A percentile compares a stretch with the other conserved stretches of the same genome.
These are phyloP conservation scores for Vanessa atalanta DNA, from an alignment of 1,140 invertebrate genomes.

Conservation along the genomic window DNA sequence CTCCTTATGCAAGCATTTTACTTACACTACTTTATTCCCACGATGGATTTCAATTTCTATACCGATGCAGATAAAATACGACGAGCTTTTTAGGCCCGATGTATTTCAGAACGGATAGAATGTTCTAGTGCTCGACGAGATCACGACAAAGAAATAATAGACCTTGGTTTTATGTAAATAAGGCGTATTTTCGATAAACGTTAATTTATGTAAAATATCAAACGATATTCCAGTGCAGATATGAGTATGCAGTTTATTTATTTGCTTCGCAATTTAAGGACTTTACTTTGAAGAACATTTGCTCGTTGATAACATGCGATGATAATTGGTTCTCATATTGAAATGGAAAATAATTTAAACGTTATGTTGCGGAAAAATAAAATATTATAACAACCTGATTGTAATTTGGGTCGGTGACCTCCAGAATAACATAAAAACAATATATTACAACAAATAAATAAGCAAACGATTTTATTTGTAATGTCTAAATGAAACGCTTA, in stretches of 20 bases:
- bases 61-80: constrained; percentile 11
- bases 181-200: neutral
- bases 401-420: too few species aligned
- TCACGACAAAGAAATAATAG: neutral
- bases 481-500: too few species aligned
- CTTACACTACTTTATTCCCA: neutral
- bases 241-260: constrained; percentile 8
- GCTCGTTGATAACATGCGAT: neutral
- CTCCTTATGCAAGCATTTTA: constrained; percentile 8
- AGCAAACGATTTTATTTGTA: too few species aligned
- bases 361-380: too few species aligned
- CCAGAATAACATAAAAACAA: too few species aligned
- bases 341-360: neutral
- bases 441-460: too few species aligned
- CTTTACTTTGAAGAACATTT: constrained; percentile 2
- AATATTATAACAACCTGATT: too few species aligned
- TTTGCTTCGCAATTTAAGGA: constrained; percentile 3
- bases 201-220: constrained; percentile 4
- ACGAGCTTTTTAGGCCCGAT: constrained; percentile 8
- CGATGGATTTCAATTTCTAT: constrained; percentile 14
- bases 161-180: neutral
- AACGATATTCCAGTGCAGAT: constrained; percentile 1
- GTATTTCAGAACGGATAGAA: constrained; percentile 2
- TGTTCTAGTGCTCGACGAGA: neutral
- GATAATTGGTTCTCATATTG: neutral